Base-by-base conservation (phyloP, 2,888 invertebrate species). In the Scotopteryx bipunctaria region DNA sequence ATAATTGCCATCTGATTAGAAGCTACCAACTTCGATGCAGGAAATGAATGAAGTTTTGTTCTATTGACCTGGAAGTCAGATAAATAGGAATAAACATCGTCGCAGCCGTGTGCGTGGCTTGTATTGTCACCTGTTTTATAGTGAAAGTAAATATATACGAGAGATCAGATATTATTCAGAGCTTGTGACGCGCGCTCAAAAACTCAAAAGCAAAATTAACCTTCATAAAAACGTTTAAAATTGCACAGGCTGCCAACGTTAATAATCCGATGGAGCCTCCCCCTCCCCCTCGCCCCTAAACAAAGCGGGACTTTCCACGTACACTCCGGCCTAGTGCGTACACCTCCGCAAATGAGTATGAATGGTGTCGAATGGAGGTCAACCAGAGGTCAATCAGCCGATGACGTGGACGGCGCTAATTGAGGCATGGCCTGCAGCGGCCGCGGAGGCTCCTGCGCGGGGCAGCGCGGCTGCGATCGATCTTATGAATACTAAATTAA, bases 341-440 rank as follows among this genome's bases (percentile, higher is more conserved):
- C 25, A 38, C 21, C 41, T 36, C 44, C 31, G 31, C 33, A 48
- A 53, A 53, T 47, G 37, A 43, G 29, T 46, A 52, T 46, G 29
- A 38, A 48, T 53, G 40, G 38, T 31, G 37, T 37, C 14, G 32
- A 45, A 36, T 23, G 14, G 45, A 38, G 47, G 53, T 44, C 47
- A 48, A 48, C 8, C 15, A 33, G n/a, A 43, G 53, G 43, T 48
- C 43, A 23, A 47, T 53, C 38, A 33, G 19, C 32, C 33, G 40
- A 43, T 40, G 37, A 11, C 45, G 13, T 31, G 44, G 27, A 38
- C 21, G 41, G 15, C 8, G 23, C 27, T 48, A 53, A 53, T 47
- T 53, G 53, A 53, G 43, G 53, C 47, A 53, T 53, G n/a, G 38
- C 19, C 31, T 37, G 25, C 49, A 25, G n/a, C n/a, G 43, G 27